Base-by-base conservation (phyloP, 2,113 vertebrate species). In the Puffinus mauretanicus region DNA sequence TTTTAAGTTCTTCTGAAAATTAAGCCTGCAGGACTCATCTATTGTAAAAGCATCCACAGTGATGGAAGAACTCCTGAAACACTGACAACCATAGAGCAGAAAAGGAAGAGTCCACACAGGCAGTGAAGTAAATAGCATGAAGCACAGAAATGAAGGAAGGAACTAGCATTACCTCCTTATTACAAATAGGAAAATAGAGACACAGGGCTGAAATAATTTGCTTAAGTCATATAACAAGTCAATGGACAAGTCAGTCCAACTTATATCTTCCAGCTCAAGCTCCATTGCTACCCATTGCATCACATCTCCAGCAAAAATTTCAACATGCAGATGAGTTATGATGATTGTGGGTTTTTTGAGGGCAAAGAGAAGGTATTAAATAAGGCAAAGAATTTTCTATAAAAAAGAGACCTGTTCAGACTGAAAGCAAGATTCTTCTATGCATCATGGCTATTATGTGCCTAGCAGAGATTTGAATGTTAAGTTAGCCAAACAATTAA, bases 401-500 rank as follows among this genome's bases (percentile, higher is more conserved):
- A 7, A 38, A 70, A 85, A 42, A 42, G 46, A 77, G 26, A 64
- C 52, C 27, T 57, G 27, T 57, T 92, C 57, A 87, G 52, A 92
- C 76, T 64, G 44, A 92, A 91, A 78, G 40, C 22, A 88, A 86
- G 34, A 65, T 81, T 75, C n/a, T 65, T 87, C 81, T 71, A n/a
- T 34, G 42, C 44, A 71, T 91, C 72, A 84, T 12, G 27, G 65
- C n/a, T 88, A 61, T 83, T 75, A 67, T 26, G 24, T 24, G 9
- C 42, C 40, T 69, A 42, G 66, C 36, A 91, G 70, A 85, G 69
- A 86, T 92, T 16, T 89, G 54, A 90, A 93, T 73, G 30, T 62
- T 93, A 87, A 82, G 40, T 85, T 92, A 92, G 30, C 6, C 81
- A 72, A 84, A 82, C 61, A 90, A 93, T 85, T 78, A 94, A 93